A percentile compares a stretch with the other conserved stretches of the same genome.
phyloP scores from a whole-genome alignment of 2,888 invertebrate genomes.

The Cremastinae sp. region DNA sequence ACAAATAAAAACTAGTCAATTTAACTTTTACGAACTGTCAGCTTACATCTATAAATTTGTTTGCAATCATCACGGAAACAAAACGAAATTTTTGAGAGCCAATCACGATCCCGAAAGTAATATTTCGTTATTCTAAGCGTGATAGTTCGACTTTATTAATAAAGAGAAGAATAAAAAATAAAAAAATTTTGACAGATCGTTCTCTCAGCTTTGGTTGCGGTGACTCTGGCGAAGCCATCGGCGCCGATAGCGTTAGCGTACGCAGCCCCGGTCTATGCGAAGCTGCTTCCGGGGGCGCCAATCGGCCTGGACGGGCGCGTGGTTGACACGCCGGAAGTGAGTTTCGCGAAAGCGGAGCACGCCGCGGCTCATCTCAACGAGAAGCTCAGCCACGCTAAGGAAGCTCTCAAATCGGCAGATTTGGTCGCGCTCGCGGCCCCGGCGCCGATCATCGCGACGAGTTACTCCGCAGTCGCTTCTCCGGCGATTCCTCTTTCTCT shows the following conservation, averaged over 20 bases:
- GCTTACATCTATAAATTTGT: too few relatives aligned
- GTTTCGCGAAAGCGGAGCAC: constrained; percentile 69
- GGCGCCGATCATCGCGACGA: constrained; percentile 38
- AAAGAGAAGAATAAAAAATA: too few relatives aligned
- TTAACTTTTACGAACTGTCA: too few relatives aligned
- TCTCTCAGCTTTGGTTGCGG: constrained; percentile 67
- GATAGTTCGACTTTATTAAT: too few relatives aligned
- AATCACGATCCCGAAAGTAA: too few relatives aligned
- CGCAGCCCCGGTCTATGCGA: constrained; percentile 54
- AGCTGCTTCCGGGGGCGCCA: constrained; percentile 64
- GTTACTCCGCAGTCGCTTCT: constrained; percentile 35
- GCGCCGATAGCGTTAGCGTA: constrained; percentile 20
- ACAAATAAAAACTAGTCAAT: too few relatives aligned
- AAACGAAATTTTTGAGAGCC: too few relatives aligned
- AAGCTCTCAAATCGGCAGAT: constrained; percentile 68
- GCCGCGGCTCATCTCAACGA: constrained; percentile 71
- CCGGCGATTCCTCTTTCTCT: constrained; percentile 24
- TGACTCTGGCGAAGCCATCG: constrained; percentile 65
- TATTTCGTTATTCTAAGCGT: too few relatives aligned
- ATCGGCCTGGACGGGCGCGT: constrained; percentile 69
- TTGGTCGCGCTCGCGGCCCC: constrained; percentile 53
- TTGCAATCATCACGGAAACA: too few relatives aligned
- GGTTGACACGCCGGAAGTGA: constrained; percentile 70
- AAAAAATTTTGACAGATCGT: constrained; percentile 64
- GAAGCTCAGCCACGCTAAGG: constrained; percentile 67